phyloP scores from a whole-genome alignment of 2,113 vertebrate species.

The Austrofundulus limnaeus region DNA sequence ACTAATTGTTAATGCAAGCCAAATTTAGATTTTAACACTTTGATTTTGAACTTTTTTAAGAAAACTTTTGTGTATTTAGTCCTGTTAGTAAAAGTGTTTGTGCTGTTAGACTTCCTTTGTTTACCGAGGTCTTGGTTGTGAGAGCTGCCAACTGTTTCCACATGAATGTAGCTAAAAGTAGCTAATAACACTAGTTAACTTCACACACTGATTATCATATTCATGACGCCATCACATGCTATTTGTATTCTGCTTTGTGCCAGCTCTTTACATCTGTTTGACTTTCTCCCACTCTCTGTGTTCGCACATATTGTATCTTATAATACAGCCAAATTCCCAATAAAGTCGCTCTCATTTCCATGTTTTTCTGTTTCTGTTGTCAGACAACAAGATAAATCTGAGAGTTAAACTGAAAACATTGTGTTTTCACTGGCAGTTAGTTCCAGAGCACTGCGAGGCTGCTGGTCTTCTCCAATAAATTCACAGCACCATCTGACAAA shows the following conservation, averaged over 20 bases:
- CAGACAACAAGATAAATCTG: slow-evolving; percentile 1
- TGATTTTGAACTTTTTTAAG: background rate
- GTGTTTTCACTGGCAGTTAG: background rate
- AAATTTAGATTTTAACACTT: background rate
- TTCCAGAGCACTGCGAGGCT: background rate
- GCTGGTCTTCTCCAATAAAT: background rate
- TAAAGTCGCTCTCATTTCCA: slow-evolving; percentile 1
- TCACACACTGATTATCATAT: background rate
- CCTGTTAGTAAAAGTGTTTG: background rate
- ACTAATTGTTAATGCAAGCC: too few relatives aligned
- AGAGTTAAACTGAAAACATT: background rate
- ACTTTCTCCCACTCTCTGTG: background rate
- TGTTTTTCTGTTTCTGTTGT: background rate
- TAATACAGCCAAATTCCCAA: background rate
- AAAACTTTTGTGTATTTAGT: background rate
- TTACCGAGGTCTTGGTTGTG: background rate
- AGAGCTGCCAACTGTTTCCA: background rate
- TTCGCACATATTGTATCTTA: slow-evolving; percentile 1
- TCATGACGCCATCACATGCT: background rate
- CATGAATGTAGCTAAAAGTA: background rate
- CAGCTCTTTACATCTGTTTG: slow-evolving; percentile 2
- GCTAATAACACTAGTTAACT: background rate
- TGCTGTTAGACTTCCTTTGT: background rate
- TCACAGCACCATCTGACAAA: too few relatives aligned
- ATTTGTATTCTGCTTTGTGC: background rate